These are phyloP conservation scores for Cariama cristata DNA, from an alignment of 2,113 vertebrate genomes.

Conservation along the genomic window DNA sequence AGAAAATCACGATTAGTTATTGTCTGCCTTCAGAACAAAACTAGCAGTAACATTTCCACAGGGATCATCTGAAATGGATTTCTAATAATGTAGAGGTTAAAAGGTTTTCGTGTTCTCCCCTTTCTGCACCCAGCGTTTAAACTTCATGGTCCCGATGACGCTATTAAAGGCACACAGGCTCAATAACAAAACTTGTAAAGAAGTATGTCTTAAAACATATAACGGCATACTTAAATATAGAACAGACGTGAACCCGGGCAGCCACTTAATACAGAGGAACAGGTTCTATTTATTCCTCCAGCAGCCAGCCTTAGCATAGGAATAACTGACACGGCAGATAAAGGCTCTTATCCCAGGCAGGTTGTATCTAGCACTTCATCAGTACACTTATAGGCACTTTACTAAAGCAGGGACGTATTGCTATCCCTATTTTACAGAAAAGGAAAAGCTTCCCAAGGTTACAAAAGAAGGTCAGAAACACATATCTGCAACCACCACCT, in stretches of 20 bases:
- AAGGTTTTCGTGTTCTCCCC: constrained; percentile 30
- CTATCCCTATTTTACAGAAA: background rate
- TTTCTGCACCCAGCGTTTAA: constrained; percentile 11
- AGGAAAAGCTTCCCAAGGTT: constrained; percentile 32
- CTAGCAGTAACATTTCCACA: background rate
- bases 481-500: background rate
- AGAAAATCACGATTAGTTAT: constrained; percentile 24
- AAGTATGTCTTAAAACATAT: constrained; percentile 20
- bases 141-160: background rate
- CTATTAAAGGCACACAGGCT: constrained; percentile 32
- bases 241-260: background rate
- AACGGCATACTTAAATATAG: constrained; percentile 28
- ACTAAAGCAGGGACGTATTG: background rate
- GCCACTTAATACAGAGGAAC: background rate
- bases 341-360: constrained; percentile 36
- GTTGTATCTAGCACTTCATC: constrained; percentile 13
- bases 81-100: background rate
- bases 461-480: constrained; percentile 15
- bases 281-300: constrained; percentile 52
- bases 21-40: constrained; percentile 18
- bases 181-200: constrained; percentile 35
- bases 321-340: background rate
- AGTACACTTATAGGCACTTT: constrained; percentile 3
- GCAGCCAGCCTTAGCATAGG: background rate
- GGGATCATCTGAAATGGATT: constrained; percentile 45